These are phyloP conservation scores for Andricus grossulariae DNA, from an alignment of 1,140 invertebrate species.

Conservation along the genomic window DNA sequence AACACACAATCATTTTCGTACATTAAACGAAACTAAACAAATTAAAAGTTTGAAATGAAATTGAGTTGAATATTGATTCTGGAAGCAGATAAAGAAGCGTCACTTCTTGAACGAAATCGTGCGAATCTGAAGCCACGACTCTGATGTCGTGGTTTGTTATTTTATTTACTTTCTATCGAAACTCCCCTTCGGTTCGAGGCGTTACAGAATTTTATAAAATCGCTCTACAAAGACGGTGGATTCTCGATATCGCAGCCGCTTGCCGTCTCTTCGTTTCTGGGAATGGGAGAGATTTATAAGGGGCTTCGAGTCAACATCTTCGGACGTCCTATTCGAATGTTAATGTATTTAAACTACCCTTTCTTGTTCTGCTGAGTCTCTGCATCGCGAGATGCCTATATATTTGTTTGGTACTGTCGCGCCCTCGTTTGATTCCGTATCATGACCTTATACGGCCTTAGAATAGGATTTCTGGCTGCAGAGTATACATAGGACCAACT, in stretches of 20 bases:
- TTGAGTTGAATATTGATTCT: neutral
- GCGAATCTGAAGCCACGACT: slow-evolving; percentile 20
- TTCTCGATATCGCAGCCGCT: slow-evolving; percentile 22
- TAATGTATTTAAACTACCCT: slow-evolving; percentile 41
- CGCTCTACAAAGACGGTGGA: slow-evolving; percentile 21
- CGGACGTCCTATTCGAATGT: slow-evolving; percentile 37
- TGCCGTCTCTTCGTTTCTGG: slow-evolving; percentile 8
- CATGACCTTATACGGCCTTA: slow-evolving; percentile 54
- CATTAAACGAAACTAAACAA: too few species aligned
- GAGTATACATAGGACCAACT: slow-evolving; percentile 51
- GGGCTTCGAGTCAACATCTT: slow-evolving; percentile 34
- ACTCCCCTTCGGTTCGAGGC: slow-evolving; percentile 3
- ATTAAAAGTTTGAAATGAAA: neutral
- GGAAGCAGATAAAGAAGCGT: neutral
- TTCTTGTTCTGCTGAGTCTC: slow-evolving; percentile 30
- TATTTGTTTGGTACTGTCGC: slow-evolving; percentile 40
- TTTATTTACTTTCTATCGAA: slow-evolving; percentile 27
- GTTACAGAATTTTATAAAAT: slow-evolving; percentile 23
- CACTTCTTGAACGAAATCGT: slow-evolving; percentile 20
- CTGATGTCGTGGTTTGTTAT: slow-evolving; percentile 11
- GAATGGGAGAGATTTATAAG: slow-evolving; percentile 36
- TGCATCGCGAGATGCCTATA: slow-evolving; percentile 31
- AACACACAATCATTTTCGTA: too few species aligned
- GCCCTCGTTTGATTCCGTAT: slow-evolving; percentile 45
- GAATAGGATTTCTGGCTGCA: slow-evolving; percentile 52